A percentile compares a stretch with the other conserved stretches of the same genome.
phyloP scores from a whole-genome alignment of 2,888 invertebrate genomes.

The Shargacucullia verbasci region DNA sequence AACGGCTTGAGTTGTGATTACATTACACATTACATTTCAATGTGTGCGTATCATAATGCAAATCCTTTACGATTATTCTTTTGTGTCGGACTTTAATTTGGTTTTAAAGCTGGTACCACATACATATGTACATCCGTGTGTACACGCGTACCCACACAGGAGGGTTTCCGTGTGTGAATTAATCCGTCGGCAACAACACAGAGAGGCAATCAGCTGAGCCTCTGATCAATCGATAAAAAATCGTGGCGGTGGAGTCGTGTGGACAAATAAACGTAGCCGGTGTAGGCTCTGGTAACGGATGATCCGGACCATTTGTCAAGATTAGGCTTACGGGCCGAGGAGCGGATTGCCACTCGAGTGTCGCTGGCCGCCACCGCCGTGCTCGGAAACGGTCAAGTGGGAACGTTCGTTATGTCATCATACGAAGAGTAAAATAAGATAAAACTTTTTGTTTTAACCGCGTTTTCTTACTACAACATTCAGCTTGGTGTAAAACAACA shows the following conservation, averaged over 20 bases:
- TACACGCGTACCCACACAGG: conserved; percentile 13
- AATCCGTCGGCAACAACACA: conserved; percentile 87
- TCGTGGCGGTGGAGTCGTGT: conserved; percentile 76
- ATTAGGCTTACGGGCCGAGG: conserved; percentile 77
- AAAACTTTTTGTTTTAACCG: not conserved
- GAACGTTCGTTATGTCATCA: conserved; percentile 37
- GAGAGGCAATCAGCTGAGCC: conserved; percentile 87
- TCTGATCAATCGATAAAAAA: conserved; percentile 88
- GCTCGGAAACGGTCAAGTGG: conserved; percentile 46
- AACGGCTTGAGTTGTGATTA: conserved; percentile 45
- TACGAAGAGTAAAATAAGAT: not conserved
- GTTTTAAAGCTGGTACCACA: conserved; percentile 57
- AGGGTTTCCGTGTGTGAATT: conserved; percentile 58
- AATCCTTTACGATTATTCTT: conserved; percentile 78
- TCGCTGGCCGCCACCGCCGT: conserved; percentile 18
- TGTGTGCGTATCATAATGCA: conserved; percentile 76
- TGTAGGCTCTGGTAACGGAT: conserved; percentile 74
- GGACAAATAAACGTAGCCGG: conserved; percentile 79
- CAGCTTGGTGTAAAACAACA: not conserved
- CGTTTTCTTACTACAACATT: not conserved
- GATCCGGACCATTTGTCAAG: conserved; percentile 87
- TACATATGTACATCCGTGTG: conserved; percentile 10
- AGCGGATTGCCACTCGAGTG: conserved; percentile 56
- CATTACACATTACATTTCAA: conserved; percentile 40
- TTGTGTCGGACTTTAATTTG: conserved; percentile 77